Percentiles rank a stretch among this genome's conserved stretches.
Evolutionary conservation across 2,797 vertebrate genomes (phyloP).

Genomic region (Tragopan temminckii): DNA sequence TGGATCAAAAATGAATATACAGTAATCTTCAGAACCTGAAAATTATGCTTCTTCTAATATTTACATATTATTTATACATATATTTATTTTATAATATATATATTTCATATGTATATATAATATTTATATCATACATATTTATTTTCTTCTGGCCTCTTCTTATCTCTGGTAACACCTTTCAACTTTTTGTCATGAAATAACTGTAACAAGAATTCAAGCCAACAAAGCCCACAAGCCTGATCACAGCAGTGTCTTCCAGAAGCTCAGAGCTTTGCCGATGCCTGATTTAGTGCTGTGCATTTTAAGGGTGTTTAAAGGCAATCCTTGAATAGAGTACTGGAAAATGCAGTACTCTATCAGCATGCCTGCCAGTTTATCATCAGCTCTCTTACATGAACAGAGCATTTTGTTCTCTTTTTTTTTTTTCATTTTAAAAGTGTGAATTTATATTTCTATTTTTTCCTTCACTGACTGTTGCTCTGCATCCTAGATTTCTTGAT

Average conservation of each 20-base stretch:
- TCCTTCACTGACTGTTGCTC: neutral
- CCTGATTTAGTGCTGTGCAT: neutral
- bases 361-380: neutral
- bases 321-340: neutral
- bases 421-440: neutral
- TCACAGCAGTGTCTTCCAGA: neutral
- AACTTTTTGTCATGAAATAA: neutral
- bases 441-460: neutral
- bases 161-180: neutral
- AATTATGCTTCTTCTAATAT: neutral
- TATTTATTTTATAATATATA: no score
- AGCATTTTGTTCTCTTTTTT: neutral
- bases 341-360: neutral
- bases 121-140: no score
- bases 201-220: neutral
- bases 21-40: neutral
- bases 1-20: neutral
- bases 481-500: neutral
- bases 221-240: neutral
- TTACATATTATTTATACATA: no score
- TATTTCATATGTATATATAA: no score
- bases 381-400: neutral
- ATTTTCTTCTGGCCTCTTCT: neutral
- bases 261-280: neutral
- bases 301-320: neutral